A percentile compares a stretch with the other conserved stretches of the same genome.
These are phyloP conservation scores for Sinocyclocheilus grahami DNA, from an alignment of 2,113 vertebrate species.

Conservation along the genomic window DNA sequence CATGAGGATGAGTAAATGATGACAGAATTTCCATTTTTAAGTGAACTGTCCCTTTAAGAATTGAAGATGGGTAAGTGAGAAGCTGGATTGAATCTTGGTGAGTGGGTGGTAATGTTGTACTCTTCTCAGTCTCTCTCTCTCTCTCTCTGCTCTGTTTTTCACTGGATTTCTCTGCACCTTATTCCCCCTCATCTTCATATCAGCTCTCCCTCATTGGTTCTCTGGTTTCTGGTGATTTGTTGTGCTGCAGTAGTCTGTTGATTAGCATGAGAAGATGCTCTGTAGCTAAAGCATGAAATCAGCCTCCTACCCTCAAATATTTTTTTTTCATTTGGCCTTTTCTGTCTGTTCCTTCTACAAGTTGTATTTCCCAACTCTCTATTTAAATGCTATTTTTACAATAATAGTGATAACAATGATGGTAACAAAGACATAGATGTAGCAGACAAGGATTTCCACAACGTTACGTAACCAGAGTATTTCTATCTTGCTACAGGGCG, in stretches of 20 bases:
- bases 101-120: slow-evolving; percentile 31
- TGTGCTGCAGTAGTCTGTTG: slow-evolving; percentile 25
- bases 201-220: background rate
- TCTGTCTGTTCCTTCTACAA: slow-evolving; percentile 32
- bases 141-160: background rate
- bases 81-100: background rate
- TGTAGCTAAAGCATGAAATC: slow-evolving; percentile 43
- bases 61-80: slow-evolving; percentile 27
- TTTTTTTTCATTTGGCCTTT: slow-evolving; percentile 27
- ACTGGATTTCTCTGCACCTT: background rate
- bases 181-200: background rate
- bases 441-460: slow-evolving; percentile 47
- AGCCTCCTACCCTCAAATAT: background rate
- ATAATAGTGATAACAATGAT: background rate
- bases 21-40: background rate
- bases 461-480: background rate
- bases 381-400: background rate
- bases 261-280: slow-evolving; percentile 41
- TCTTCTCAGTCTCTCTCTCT: slow-evolving; percentile 14
- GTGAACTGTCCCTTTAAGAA: background rate
- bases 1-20: background rate
- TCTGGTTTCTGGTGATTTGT: slow-evolving; percentile 18
- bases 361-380: slow-evolving; percentile 29
- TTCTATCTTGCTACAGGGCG: background rate
- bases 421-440: background rate